Conservation (phyloP, 2,113 vertebrate genomes). For the Cyanocitta stelleri region DNA sequence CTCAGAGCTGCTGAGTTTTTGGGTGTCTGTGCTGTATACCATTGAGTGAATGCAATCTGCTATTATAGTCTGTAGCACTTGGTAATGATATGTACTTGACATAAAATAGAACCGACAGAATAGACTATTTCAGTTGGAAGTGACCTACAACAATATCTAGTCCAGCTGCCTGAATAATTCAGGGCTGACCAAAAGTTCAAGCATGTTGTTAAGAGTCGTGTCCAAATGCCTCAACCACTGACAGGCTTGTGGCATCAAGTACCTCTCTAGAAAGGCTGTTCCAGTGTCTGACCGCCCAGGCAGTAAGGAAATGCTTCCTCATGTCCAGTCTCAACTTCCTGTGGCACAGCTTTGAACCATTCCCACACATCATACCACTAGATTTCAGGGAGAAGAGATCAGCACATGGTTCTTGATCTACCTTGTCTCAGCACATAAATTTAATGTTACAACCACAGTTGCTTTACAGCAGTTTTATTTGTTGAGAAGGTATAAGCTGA, state of each 20-base stretch:
- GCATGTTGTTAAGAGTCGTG: not conserved
- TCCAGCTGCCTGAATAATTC: not conserved
- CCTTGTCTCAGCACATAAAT: not conserved
- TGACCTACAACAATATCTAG: not conserved
- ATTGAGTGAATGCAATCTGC: not conserved
- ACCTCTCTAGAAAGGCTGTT: not conserved
- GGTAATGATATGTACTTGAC: not conserved
- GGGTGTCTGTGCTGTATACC: not conserved
- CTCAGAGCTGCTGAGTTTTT: not conserved
- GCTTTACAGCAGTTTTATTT: not conserved
- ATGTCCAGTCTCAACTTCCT: not conserved
- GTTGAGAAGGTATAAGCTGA: not conserved
- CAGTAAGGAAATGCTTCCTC: not conserved
- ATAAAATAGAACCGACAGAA: not conserved
- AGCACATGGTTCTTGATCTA: not conserved
- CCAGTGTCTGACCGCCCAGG: not conserved
- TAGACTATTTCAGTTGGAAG: not conserved
- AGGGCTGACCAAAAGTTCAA: not conserved
- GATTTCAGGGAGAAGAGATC: not conserved
- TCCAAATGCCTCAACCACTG: not conserved
- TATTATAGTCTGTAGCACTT: not conserved
- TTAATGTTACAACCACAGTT: not conserved
- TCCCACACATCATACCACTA: not conserved
- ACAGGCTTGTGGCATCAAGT: not conserved
- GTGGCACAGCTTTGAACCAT: not conserved